These are phyloP conservation scores for Dusona sp. DNA, from an alignment of 2,888 invertebrate genomes.

Conservation along the genomic window DNA sequence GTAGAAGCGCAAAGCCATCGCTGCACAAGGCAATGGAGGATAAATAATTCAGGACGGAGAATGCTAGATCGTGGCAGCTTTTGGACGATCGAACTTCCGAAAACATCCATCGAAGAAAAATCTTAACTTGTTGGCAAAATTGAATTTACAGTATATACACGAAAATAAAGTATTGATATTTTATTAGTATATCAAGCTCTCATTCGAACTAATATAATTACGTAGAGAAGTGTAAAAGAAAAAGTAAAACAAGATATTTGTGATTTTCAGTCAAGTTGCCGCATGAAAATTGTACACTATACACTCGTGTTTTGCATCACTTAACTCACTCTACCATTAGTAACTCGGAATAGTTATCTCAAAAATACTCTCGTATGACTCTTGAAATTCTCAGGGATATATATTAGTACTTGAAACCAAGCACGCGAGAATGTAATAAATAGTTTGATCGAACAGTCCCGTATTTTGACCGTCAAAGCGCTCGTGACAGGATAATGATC, in stretches of 20 bases:
- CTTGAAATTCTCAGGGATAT: neutral
- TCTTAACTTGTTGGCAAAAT: conserved; percentile 2
- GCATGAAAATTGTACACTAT: neutral
- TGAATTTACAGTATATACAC: neutral
- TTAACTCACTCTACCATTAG: too few species aligned
- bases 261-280: neutral
- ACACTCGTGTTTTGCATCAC: too few species aligned
- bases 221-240: neutral
- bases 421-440: neutral
- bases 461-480: neutral
- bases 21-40: conserved; percentile 63
- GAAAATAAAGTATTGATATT: neutral
- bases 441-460: conserved; percentile 42
- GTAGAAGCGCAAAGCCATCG: conserved; percentile 38
- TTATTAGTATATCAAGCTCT: neutral
- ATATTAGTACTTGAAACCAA: conserved; percentile 42
- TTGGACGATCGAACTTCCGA: conserved; percentile 29
- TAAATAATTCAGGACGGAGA: conserved; percentile 75
- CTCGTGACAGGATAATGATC: conserved; percentile 40
- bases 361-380: neutral
- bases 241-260: neutral
- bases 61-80: conserved; percentile 52
- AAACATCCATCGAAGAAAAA: neutral
- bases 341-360: neutral
- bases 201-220: neutral